Percentiles rank a stretch among this genome's conserved stretches.
Evolutionary conservation across 2,888 invertebrate genomes (phyloP).

Genomic region (Mactromeris polynyma): DNA sequence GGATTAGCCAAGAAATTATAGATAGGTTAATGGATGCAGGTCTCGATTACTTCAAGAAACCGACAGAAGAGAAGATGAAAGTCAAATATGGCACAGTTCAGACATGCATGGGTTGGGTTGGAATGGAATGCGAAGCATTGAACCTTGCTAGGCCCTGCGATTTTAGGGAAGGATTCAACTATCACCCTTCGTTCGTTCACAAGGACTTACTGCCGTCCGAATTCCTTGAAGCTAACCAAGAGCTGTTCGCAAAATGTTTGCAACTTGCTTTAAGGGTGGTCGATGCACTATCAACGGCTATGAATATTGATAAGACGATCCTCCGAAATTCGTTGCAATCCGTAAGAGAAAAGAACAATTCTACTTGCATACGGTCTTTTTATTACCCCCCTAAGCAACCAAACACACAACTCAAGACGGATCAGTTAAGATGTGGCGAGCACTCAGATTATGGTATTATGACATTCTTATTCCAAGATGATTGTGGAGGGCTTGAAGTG

Average conservation of each 20-base stretch:
- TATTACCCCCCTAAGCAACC: constrained; percentile 38
- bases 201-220: constrained; percentile 30
- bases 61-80: not conserved
- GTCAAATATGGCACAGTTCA: not conserved
- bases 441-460: constrained; percentile 74
- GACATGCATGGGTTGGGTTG: constrained; percentile 57
- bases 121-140: constrained; percentile 48
- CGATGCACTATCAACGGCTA: constrained; percentile 39
- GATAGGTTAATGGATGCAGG: not conserved
- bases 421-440: constrained; percentile 73
- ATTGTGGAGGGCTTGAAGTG: constrained; percentile 72
- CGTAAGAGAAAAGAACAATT: constrained; percentile 26
- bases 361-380: constrained; percentile 29
- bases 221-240: constrained; percentile 21
- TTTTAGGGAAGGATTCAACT: constrained; percentile 62
- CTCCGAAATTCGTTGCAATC: constrained; percentile 1
- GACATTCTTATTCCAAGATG: constrained; percentile 74
- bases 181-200: constrained; percentile 26
- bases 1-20: constrained; percentile 45
- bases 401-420: constrained; percentile 43
- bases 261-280: constrained; percentile 27
- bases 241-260: constrained; percentile 33
- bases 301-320: constrained; percentile 20
- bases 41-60: not conserved
- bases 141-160: constrained; percentile 58